Base-by-base conservation (phyloP, 2,113 vertebrate species). In the Corapipo altera region DNA sequence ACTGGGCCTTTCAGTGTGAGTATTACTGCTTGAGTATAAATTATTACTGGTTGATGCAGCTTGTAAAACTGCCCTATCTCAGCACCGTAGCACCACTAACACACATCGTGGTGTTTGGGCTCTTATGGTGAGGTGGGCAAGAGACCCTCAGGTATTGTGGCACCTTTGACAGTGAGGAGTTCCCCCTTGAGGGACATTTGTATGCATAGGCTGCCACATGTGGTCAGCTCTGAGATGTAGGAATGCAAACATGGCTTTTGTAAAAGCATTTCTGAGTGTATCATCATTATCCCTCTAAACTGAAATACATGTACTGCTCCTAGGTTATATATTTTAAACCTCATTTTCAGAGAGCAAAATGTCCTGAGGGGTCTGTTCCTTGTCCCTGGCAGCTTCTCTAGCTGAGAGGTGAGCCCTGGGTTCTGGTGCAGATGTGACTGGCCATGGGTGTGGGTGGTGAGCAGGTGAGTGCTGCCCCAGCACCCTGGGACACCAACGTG, bases 151-250 rank as follows among this genome's bases (percentile, higher is more conserved):
- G 65, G 4, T 43, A 2, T 3, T 32, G 32, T 12, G 35, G 48
- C 30, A 33, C 18, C 54, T 55, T 10, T 62, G 69, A 6, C 49
- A 18, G 19, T 1, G 35, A 64, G 76, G 12, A 12, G 4, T 30
- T 28, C 57, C 24, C 33, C 8, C 55, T 9, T 2, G 23, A 21
- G 58, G 35, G 57, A 12, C 10, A 2, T 28, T 32, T 21, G 20
- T 2, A 0, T 2, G 28, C 44, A 5, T 33, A 3, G 33, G 3
- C 51, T 58, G 39, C 4, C 15, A 4, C 54, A 2, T 12, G 0
- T 0, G 43, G 58, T 4, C 48, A 48, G n/a, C 46, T 41, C n/a
- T 6, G 14, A 10, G 41, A 7, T 3, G 4, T 0, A 1, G 9
- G 67, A 44, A 15, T 2, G 22, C 52, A 64, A 20, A 57, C 19